Percentiles rank a stretch among this genome's conserved stretches.
phyloP scores from a whole-genome alignment of 2,113 vertebrate species.

The Mesoclemmys tuberculata region DNA sequence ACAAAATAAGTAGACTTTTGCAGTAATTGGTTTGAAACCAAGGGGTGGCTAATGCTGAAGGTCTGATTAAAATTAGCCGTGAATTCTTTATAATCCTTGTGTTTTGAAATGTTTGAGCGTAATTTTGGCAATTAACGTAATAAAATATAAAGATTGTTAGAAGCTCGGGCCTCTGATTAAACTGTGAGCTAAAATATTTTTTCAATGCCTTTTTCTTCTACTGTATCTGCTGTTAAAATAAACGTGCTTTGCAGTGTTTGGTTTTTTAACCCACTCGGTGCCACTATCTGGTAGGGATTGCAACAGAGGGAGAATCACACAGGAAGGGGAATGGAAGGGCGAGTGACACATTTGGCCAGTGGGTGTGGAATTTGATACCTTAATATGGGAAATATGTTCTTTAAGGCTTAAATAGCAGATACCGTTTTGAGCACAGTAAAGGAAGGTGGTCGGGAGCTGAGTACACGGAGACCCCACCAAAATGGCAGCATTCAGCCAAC shows the following conservation, averaged over 20 bases:
- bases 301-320: not conserved
- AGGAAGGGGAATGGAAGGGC: not conserved
- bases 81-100: not conserved
- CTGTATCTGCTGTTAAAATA: not conserved
- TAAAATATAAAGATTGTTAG: not conserved
- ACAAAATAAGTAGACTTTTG: not conserved
- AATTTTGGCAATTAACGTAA: not conserved
- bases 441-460: not conserved
- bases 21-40: not conserved
- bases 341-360: not conserved
- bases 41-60: not conserved
- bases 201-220: not conserved
- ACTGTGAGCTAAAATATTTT: not conserved
- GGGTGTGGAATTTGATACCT: not conserved
- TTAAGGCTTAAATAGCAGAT: not conserved
- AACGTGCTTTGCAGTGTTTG: not conserved
- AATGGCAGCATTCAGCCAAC: not conserved
- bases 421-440: fast-evolving
- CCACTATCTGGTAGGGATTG: not conserved
- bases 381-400: not conserved
- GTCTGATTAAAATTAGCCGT: not conserved
- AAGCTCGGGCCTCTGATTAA: not conserved
- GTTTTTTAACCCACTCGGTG: not conserved
- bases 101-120: not conserved
- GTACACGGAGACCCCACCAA: not conserved